phyloP scores from a whole-genome alignment of 30 jellyfish, hydroid and myxozoan species.

The Turritopsis dohrnii region DNA sequence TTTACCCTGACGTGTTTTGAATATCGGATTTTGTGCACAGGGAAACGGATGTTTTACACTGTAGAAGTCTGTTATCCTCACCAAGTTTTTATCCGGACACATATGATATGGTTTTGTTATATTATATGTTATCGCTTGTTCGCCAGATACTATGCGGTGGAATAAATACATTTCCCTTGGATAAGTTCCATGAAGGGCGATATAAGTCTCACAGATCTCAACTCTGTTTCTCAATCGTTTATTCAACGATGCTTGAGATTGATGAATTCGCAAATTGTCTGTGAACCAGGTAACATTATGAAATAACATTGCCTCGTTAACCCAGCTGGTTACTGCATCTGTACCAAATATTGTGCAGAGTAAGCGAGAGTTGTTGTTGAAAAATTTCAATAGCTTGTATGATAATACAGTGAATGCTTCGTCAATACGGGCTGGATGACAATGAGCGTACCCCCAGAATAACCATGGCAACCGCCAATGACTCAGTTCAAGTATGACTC shows the following conservation, averaged over 20 bases:
- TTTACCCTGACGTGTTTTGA: not conserved
- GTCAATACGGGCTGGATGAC: conserved; percentile 53
- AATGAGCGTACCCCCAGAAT: conserved; percentile 71
- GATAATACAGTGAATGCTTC: conserved; percentile 61
- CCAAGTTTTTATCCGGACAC: not conserved
- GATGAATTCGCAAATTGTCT: conserved; percentile 49
- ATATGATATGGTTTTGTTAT: not conserved
- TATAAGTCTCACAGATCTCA: conserved; percentile 64
- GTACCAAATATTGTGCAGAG: conserved; percentile 64
- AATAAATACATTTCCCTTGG: conserved; percentile 54
- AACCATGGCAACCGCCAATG: conserved; percentile 44
- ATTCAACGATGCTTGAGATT: conserved; percentile 61
- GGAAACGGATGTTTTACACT: not conserved
- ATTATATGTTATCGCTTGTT: not conserved
- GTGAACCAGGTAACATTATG: conserved; percentile 72
- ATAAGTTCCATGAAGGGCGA: conserved; percentile 65
- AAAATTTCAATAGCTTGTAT: conserved; percentile 51
- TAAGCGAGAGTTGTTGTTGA: conserved; percentile 31
- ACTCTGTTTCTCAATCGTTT: conserved; percentile 28
- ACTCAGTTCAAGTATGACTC: conserved; percentile 56
- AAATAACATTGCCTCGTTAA: conserved; percentile 48
- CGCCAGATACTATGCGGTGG: conserved; percentile 31
- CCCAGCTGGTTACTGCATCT: conserved; percentile 86
- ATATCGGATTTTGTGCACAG: not conserved
- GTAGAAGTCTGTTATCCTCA: not conserved